Evolutionary conservation across 2,113 vertebrate genomes (phyloP).

Genomic region (Pimephales promelas): DNA sequence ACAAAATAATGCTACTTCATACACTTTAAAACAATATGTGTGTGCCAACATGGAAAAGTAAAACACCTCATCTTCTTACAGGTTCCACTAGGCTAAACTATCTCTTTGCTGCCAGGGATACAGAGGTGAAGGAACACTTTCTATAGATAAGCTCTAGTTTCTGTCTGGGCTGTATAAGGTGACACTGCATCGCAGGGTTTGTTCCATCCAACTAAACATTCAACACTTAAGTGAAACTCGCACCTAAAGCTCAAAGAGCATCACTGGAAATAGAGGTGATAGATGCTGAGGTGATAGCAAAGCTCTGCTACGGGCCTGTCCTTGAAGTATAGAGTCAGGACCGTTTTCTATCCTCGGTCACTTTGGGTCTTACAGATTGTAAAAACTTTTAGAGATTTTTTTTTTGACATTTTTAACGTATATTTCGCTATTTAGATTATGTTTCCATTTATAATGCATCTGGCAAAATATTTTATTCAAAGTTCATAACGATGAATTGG

Average conservation of each 20-base stretch:
- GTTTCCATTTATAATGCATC: neutral
- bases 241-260: constrained; percentile 30
- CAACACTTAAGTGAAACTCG: constrained; percentile 57
- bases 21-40: neutral
- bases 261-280: constrained; percentile 43
- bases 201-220: constrained; percentile 62
- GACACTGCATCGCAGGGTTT: constrained; percentile 47
- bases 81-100: constrained; percentile 29
- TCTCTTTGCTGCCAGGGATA: constrained; percentile 28
- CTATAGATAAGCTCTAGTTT: constrained; percentile 58
- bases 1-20: neutral
- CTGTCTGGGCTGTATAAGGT: constrained; percentile 56
- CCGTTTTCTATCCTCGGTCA: neutral
- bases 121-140: constrained; percentile 56
- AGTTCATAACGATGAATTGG: neutral
- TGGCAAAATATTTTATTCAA: neutral
- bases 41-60: neutral
- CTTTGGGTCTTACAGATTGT: constrained; percentile 8
- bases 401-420: no score
- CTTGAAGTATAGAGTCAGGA: constrained; percentile 29
- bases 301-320: constrained; percentile 36
- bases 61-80: constrained; percentile 19
- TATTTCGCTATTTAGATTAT: no score
- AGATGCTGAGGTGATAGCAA: constrained; percentile 19
- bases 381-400: neutral